Conservation (phyloP, 53 echinoderm and acorn worm genomes). For the Astropecten irregularis region DNA sequence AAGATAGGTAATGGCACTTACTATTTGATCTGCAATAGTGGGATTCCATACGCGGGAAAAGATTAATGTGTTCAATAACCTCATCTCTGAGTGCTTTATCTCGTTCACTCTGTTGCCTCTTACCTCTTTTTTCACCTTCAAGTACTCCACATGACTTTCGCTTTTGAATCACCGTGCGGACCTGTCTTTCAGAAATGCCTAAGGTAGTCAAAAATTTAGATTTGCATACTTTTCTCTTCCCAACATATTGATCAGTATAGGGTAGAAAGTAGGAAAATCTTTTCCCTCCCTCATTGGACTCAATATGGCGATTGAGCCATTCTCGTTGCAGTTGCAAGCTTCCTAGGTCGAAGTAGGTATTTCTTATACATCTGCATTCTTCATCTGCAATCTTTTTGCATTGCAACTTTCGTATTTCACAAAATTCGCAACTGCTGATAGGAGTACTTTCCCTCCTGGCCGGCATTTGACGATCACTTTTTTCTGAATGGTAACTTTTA, state of each 20-base stretch:
- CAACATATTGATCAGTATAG: background rate
- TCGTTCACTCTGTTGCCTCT: background rate
- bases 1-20: constrained; percentile 44
- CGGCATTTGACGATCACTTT: no score
- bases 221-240: background rate
- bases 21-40: constrained; percentile 42
- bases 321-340: constrained; percentile 59
- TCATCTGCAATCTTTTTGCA: background rate
- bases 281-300: background rate
- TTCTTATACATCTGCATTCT: background rate
- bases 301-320: constrained; percentile 39
- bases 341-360: constrained; percentile 53
- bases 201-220: constrained; percentile 3
- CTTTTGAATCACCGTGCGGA: constrained; percentile 26
- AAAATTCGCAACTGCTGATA: no score
- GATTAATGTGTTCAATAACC: constrained; percentile 37
- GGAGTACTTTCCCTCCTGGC: no score
- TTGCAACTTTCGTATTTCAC: background rate
- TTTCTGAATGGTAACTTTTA: no score
- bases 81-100: background rate
- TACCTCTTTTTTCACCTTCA: constrained; percentile 22
- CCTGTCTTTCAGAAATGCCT: background rate
- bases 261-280: background rate
- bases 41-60: constrained; percentile 37
- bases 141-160: constrained; percentile 1